Evolutionary conservation across 2,797 vertebrate species (phyloP).

Genomic region (Scleropages formosus): DNA sequence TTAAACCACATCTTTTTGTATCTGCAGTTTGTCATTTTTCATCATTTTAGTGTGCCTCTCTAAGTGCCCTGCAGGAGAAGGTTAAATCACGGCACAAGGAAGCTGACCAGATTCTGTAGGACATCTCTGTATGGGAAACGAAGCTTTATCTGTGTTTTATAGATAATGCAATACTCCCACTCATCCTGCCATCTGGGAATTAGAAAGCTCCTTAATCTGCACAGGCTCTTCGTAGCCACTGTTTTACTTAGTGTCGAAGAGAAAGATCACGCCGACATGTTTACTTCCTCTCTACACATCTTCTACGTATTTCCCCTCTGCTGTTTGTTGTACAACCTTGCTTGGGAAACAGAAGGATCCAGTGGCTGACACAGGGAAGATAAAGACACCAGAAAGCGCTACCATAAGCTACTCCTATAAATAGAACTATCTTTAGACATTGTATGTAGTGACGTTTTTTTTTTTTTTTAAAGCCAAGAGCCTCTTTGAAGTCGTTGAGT

Average conservation of each 20-base stretch:
- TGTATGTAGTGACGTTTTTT: no score
- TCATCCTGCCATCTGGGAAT: background rate
- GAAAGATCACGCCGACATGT: constrained; percentile 7
- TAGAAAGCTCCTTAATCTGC: background rate
- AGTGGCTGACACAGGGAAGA: background rate
- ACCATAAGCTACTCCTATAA: background rate
- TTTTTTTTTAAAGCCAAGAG: no score
- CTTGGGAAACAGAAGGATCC: no score
- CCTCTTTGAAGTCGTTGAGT: background rate
- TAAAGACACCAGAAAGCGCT: background rate
- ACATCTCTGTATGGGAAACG: background rate
- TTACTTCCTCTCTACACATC: background rate
- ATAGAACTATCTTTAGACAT: background rate
- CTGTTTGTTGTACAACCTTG: background rate
- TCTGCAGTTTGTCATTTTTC: no score
- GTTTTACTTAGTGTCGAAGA: constrained; percentile 1
- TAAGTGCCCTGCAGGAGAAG: background rate
- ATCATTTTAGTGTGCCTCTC: no score
- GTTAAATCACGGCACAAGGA: background rate
- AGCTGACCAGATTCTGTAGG: background rate
- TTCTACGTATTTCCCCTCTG: constrained; percentile 9
- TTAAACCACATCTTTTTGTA: background rate
- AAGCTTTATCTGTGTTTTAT: background rate
- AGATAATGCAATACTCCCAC: background rate
- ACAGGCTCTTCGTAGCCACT: background rate